Conservation (phyloP, 2,113 vertebrate genomes). For the Lamprotornis superbus region DNA sequence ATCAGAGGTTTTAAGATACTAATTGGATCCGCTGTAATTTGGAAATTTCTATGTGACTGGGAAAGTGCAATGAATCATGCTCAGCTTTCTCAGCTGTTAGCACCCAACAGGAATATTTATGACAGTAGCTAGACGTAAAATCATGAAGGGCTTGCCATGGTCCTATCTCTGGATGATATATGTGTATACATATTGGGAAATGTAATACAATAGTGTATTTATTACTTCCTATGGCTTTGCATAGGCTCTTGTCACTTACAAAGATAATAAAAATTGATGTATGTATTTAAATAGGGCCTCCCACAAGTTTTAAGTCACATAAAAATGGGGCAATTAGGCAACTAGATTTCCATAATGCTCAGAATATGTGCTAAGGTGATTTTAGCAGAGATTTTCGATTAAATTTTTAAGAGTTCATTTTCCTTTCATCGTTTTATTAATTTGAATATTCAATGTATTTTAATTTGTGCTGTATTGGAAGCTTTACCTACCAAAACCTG, state of each 20-base stretch:
- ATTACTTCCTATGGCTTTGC: not conserved
- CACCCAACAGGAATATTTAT: not conserved
- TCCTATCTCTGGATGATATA: not conserved
- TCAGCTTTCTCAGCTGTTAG: not conserved
- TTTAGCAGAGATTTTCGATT: not conserved
- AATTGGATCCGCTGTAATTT: conserved; percentile 28
- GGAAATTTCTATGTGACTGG: conserved; percentile 11
- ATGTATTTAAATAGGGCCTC: not conserved
- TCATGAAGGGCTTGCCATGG: not conserved
- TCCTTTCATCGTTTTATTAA: not conserved
- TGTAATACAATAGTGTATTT: not conserved
- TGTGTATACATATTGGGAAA: not conserved
- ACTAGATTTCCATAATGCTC: not conserved
- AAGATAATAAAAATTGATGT: conserved; percentile 20
- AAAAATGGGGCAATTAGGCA: conserved; percentile 5
- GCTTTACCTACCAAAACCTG: not conserved
- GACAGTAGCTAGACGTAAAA: not conserved
- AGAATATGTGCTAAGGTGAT: not conserved
- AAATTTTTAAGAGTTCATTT: not conserved
- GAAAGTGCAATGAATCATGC: conserved; percentile 9
- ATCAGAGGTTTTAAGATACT: conserved; percentile 24
- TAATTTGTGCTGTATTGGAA: not conserved
- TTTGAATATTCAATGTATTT: not conserved
- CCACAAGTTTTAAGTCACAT: not conserved
- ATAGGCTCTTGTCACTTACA: not conserved